phyloP scores from a whole-genome alignment of 2,888 invertebrate species.

The Trichopoda pennipes region DNA sequence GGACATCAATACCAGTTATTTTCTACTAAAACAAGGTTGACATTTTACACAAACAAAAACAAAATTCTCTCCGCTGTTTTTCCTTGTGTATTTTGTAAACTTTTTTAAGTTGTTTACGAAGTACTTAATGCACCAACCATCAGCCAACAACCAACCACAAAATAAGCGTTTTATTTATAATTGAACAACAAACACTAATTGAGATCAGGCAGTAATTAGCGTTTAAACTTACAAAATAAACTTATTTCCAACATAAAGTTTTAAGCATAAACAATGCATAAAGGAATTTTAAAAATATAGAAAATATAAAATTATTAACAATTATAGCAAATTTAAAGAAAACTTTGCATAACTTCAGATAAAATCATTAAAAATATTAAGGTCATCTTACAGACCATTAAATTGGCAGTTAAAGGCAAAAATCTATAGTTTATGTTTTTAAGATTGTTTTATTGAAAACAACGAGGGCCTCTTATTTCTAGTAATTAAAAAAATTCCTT shows the following conservation, averaged over 20 bases:
- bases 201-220: slow-evolving; percentile 65
- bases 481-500: too few relatives aligned
- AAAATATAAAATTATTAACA: background rate
- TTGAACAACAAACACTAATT: slow-evolving; percentile 60
- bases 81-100: slow-evolving; percentile 14
- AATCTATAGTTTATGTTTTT: slow-evolving; percentile 28
- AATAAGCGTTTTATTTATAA: slow-evolving; percentile 50
- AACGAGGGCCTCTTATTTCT: slow-evolving; percentile 18
- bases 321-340: background rate
- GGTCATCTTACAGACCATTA: slow-evolving; percentile 45
- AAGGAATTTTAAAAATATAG: background rate
- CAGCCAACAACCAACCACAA: slow-evolving; percentile 23
- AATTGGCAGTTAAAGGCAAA: slow-evolving; percentile 51
- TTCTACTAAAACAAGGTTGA: slow-evolving; percentile 41
- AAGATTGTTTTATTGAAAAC: background rate
- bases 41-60: slow-evolving; percentile 23
- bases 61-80: background rate
- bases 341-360: background rate
- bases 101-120: slow-evolving; percentile 52
- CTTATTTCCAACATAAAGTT: slow-evolving; percentile 4
- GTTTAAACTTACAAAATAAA: slow-evolving; percentile 36
- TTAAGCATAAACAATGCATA: slow-evolving; percentile 3
- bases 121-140: slow-evolving; percentile 54
- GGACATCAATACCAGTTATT: slow-evolving; percentile 21
- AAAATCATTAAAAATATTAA: slow-evolving; percentile 31